Evolutionary conservation across 2,888 invertebrate genomes (phyloP), one percentile per base, ranked within the genome.

Genomic region (Eumacrocentrus americanus): DNA sequence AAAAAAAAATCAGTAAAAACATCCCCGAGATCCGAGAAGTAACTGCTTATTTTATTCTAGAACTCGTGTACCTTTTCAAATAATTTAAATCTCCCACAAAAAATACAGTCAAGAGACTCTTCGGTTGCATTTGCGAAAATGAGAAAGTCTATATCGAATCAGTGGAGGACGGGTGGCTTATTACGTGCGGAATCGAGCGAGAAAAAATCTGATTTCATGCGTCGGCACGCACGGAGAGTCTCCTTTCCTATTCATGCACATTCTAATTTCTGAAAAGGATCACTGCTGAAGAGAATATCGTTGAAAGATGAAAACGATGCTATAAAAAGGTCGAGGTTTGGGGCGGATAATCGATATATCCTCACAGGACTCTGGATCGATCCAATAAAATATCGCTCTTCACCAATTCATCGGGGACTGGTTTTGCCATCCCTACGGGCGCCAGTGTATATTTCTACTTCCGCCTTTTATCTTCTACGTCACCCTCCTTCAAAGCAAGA

Each of bases 1-100:
- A 12, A 47, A 35, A 29, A 47, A 16, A 22, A 35, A 54, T 50
- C 35, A 50, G 76, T 76, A 73, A 72, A 77, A 75, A 75, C 72
- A 76, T 74, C 74, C 67, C 62, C 65, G 68, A 67, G 18, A 12
- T 23, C 22, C 5, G 40, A 38, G 40, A 40, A 34, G 20, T n/a
- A 73, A 73, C 29, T 29, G 29, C 29, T 29, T 29, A 29, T 29
- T 29, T 44, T 44, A 16, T 44, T 44, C 29, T 29, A 29, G 29
- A 29, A 29, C 29, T 29, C 29, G 29, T 29, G 29, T 29, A 29
- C 29, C 29, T 29, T 29, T 29, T 29, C 9, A 29, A 6, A 29
- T 29, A 29, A 29, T 29, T 29, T 29, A 9, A 29, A 29, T 29
- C 29, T 29, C 29, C 4, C 18, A 42, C n/a, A n/a, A n/a, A n/a